Percentiles rank a stretch among this genome's conserved stretches.
These are phyloP conservation scores for Sturnus vulgaris DNA, from an alignment of 2,113 vertebrate genomes.

Conservation along the genomic window DNA sequence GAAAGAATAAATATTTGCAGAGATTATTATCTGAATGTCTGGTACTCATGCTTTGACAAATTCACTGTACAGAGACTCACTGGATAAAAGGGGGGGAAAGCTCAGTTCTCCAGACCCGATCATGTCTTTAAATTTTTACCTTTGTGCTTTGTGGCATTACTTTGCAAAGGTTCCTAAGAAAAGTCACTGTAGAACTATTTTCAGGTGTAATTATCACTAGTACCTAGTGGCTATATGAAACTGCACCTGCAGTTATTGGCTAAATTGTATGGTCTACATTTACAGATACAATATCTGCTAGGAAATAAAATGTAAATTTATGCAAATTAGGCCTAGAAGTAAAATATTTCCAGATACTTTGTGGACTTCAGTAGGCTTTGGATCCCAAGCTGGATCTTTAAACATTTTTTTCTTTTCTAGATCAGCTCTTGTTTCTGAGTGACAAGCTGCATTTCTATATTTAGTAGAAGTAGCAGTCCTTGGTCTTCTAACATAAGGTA, in stretches of 20 bases:
- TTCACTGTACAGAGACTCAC: neutral
- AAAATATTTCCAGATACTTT: neutral
- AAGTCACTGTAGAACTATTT: neutral
- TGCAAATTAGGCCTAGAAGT: neutral
- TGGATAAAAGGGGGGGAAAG: neutral
- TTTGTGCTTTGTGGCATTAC: neutral
- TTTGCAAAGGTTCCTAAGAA: neutral
- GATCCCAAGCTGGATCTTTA: neutral
- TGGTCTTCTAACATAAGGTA: neutral
- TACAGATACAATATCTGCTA: neutral
- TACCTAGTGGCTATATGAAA: neutral
- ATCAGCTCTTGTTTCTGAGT: neutral
- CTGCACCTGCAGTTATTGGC: neutral
- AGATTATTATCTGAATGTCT: neutral
- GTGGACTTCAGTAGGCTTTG: neutral
- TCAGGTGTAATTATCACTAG: neutral
- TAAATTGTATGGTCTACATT: neutral
- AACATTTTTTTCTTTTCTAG: neutral
- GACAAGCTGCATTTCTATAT: neutral
- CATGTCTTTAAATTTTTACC: neutral
- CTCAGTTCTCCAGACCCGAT: neutral
- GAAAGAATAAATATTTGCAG: neutral
- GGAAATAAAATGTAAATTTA: neutral
- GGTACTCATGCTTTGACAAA: neutral
- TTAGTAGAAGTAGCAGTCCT: neutral